Evolutionary conservation across 2,888 invertebrate genomes (phyloP), one percentile per base, ranked within the genome.

Genomic region (Acanthacorydalis orientalis): DNA sequence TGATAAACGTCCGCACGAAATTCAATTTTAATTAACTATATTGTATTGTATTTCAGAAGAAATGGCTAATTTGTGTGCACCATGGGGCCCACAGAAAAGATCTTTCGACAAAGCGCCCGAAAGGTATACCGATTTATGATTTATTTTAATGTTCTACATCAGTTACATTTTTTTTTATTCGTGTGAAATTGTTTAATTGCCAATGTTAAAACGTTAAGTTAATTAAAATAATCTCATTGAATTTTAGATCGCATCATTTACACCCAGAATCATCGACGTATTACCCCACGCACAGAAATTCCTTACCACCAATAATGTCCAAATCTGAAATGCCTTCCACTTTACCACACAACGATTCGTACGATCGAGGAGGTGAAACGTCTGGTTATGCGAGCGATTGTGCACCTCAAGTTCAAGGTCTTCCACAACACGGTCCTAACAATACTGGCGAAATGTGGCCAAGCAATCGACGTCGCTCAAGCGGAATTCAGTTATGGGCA

Each of bases 321-420:
- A 60, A 61, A 53, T 15, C 43, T n/a, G 46, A 43, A 37, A 37
- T 42, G 14, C 23, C 23, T 23, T 23, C 23, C 23, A 10, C 33
- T 31, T 12, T 31, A n/a, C 34, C 12, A 14, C 44, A 16, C 15
- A 40, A 55, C 51, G 42, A 45, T 37, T 43, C 43, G 12, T 60
- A 55, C 51, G 65, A 66, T 53, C 56, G 60, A 51, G 82, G 81
- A 58, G 81, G 81, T 35, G 85, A 86, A 58, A 86, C 86, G 47
- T 86, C 86, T 32, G 87, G 87, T 35, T 86, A 88, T 64, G 82
- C 84, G 44, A 87, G 87, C 61, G 86, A 87, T 60, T 82, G 80
- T 43, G 65, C 75, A 10, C 68, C 68, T 46, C 53, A 56, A 43
- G 12, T 12, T 9, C 74, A 75, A 58, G 23, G 23, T 23, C 23